Conservation (phyloP, 2,888 invertebrate genomes). For the Melinopterus prodromus region DNA sequence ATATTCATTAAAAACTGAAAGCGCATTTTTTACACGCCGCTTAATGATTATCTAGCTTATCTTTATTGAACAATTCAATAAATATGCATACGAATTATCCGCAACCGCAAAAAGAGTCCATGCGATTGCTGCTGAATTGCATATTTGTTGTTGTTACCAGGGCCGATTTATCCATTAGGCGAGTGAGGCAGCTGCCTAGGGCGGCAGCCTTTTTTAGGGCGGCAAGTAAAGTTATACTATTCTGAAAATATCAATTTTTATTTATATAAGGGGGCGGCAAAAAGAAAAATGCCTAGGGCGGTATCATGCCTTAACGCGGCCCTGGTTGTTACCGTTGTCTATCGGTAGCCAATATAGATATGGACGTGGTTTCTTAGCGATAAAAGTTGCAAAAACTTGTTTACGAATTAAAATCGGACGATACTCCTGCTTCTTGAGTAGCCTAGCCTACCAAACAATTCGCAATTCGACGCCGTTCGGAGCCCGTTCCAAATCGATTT, state of each 20-base stretch:
- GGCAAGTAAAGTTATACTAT: no score
- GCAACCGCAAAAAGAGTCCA: background rate
- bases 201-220: no score
- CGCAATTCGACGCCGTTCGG: constrained; percentile 35
- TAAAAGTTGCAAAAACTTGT: background rate
- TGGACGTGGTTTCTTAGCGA: background rate
- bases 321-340: background rate
- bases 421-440: constrained; percentile 10
- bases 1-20: background rate
- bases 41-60: background rate
- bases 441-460: constrained; percentile 36
- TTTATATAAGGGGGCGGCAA: no score
- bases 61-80: constrained; percentile 8
- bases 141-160: background rate
- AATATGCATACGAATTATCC: background rate
- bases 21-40: background rate
- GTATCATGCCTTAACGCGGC: no score
- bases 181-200: no score
- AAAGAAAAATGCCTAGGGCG: no score
- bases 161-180: no score
- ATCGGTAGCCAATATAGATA: background rate
- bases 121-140: background rate
- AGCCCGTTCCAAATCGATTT: constrained; percentile 8
- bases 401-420: background rate
- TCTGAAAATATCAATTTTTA: no score